Evolutionary conservation across 2,888 invertebrate species (phyloP).

Genomic region (Pachymerium ferrugineum): DNA sequence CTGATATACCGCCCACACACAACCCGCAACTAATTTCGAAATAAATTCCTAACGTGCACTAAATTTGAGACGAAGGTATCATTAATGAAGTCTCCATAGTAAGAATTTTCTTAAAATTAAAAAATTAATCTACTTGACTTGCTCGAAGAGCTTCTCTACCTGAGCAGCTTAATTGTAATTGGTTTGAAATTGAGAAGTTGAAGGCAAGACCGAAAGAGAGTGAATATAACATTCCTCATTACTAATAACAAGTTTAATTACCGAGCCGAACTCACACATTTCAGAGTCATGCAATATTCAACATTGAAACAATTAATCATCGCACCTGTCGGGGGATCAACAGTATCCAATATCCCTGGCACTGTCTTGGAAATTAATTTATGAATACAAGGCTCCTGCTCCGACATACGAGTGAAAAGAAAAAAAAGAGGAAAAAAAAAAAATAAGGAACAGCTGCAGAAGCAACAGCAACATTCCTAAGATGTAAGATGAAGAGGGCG

Average conservation of each 20-base stretch:
- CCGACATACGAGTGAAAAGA: neutral
- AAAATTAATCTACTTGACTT: conserved; percentile 27
- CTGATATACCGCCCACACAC: no score
- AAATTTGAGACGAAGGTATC: neutral
- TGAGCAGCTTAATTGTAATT: conserved; percentile 28
- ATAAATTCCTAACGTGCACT: neutral
- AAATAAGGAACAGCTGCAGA: conserved; percentile 20
- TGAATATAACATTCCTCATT: conserved; percentile 31
- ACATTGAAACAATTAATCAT: conserved; percentile 31
- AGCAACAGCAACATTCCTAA: conserved; percentile 16
- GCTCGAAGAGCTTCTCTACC: neutral
- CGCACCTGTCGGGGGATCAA: conserved; percentile 30
- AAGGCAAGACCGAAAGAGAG: neutral
- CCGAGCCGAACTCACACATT: neutral
- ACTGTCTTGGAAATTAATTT: conserved; percentile 32
- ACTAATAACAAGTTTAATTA: conserved; percentile 31
- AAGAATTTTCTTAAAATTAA: conserved; percentile 26
- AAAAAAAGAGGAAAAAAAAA: neutral
- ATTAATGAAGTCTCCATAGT: conserved; percentile 7
- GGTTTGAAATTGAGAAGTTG: conserved; percentile 30
- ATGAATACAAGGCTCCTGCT: conserved; percentile 28
- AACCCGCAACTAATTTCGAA: neutral
- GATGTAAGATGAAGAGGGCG: conserved; percentile 24
- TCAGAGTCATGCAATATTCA: conserved; percentile 30
- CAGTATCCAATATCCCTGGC: conserved; percentile 19